Percentiles rank a stretch among this genome's conserved stretches.
phyloP scores from a whole-genome alignment of 2,113 vertebrate genomes.

The Apteryx mantelli region DNA sequence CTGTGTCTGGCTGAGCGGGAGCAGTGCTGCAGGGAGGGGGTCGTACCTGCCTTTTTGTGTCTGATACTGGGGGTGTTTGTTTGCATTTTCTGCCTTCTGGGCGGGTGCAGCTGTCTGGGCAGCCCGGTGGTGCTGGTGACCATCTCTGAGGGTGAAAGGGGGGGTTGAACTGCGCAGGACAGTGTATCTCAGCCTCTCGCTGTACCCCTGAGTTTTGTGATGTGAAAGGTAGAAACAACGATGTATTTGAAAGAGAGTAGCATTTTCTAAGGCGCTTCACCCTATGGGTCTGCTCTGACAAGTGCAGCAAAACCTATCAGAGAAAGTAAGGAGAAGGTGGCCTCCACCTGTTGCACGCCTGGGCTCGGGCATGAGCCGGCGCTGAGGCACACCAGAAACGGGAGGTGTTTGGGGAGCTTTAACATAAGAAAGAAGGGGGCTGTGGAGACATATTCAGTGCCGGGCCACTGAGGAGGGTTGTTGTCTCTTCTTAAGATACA shows the following conservation, averaged over 20 bases:
- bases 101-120: not conserved
- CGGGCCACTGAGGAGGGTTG: not conserved
- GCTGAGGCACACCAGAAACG: not conserved
- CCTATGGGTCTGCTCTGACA: rapidly evolving
- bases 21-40: rapidly evolving
- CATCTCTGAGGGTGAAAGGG: not conserved
- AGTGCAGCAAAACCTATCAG: not conserved
- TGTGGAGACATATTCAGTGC: not conserved
- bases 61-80: rapidly evolving
- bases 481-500: not conserved
- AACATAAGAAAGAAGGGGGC: too few relatives aligned
- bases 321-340: not conserved
- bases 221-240: not conserved
- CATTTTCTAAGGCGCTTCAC: rapidly evolving
- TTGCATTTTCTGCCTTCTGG: not conserved
- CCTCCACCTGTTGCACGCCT: rapidly evolving
- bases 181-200: not conserved
- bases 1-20: rapidly evolving
- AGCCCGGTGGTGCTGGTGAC: not conserved
- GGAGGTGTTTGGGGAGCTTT: not conserved
- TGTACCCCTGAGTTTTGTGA: rapidly evolving
- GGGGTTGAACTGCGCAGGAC: rapidly evolving
- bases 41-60: not conserved
- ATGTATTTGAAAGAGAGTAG: not conserved
- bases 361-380: rapidly evolving